Percentiles rank a stretch among this genome's conserved stretches.
Conservation (phyloP, 2,888 invertebrate species). For the Caenorhabditis zanzibari region DNA sequence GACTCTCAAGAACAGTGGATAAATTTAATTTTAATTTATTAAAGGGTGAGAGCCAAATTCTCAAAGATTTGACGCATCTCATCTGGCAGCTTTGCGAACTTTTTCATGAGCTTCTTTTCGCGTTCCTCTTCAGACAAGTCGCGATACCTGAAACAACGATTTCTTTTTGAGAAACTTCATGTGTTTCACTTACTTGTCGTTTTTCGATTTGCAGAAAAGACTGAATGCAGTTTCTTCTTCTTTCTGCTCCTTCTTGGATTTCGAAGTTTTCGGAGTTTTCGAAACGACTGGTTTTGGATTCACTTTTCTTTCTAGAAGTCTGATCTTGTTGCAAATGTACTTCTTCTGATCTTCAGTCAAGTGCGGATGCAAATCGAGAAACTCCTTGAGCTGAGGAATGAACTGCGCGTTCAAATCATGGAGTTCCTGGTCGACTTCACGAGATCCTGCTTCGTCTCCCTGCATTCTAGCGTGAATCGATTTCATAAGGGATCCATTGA, state of each 20-base stretch:
- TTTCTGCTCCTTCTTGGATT: constrained; percentile 1
- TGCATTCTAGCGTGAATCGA: constrained; percentile 9
- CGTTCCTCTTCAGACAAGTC: constrained; percentile 51
- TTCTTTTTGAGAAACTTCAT: background rate
- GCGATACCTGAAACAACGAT: constrained; percentile 22
- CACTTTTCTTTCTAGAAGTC: background rate
- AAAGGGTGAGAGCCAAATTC: constrained; percentile 13
- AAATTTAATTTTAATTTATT: too few species aligned
- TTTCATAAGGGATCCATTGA: background rate
- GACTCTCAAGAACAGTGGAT: too few species aligned
- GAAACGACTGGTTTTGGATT: constrained; percentile 13
- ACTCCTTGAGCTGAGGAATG: constrained; percentile 11
- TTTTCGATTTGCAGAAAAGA: constrained; percentile 42
- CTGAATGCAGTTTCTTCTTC: constrained; percentile 43
- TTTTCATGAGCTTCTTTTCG: constrained; percentile 44
- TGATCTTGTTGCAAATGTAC: constrained; percentile 6
- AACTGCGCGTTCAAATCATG: background rate
- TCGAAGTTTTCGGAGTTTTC: constrained; percentile 9
- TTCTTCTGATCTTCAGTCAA: constrained; percentile 33
- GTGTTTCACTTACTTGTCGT: constrained; percentile 40
- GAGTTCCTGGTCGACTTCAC: constrained; percentile 16
- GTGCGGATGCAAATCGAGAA: constrained; percentile 33
- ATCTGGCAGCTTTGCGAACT: constrained; percentile 35
- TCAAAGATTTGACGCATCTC: constrained; percentile 30
- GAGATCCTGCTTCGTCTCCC: background rate